phyloP scores from a whole-genome alignment of 2,797 vertebrate genomes.

The Epinephelus awoara region DNA sequence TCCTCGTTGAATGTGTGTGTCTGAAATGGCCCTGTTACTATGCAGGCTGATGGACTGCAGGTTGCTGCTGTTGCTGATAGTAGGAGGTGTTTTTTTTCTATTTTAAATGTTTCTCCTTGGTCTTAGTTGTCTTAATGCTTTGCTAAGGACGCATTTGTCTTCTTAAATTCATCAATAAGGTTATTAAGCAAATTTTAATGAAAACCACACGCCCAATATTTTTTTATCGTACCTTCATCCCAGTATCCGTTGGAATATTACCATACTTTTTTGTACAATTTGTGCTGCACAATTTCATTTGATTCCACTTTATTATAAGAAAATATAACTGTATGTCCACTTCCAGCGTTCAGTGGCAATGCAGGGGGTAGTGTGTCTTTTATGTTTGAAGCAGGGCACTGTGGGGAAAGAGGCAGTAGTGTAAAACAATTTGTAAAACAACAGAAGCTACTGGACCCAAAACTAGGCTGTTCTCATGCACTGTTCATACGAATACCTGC shows the following conservation, averaged over 20 bases:
- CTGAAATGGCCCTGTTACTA: background rate
- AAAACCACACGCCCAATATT: background rate
- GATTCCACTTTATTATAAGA: too few species aligned
- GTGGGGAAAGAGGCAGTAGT: too few species aligned
- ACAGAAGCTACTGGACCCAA: too few species aligned
- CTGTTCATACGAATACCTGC: too few species aligned
- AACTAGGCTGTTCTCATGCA: too few species aligned
- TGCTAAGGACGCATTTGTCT: background rate
- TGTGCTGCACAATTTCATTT: too few species aligned
- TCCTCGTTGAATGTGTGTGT: conserved; percentile 1
- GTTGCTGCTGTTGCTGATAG: background rate
- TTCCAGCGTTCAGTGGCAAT: background rate
- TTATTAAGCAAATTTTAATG: too few species aligned
- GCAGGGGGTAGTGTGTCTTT: background rate
- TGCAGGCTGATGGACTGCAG: conserved; percentile 14
- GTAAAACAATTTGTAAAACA: too few species aligned
- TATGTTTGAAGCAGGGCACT: too few species aligned
- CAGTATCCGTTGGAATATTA: too few species aligned
- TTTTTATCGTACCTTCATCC: too few species aligned
- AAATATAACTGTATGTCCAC: background rate
- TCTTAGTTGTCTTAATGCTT: background rate
- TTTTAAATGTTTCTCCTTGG: background rate
- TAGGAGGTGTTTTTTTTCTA: background rate
- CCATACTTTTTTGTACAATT: too few species aligned
- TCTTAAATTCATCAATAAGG: background rate